phyloP scores from a whole-genome alignment of 2,797 vertebrate genomes.

The Onychomys arenicola region DNA sequence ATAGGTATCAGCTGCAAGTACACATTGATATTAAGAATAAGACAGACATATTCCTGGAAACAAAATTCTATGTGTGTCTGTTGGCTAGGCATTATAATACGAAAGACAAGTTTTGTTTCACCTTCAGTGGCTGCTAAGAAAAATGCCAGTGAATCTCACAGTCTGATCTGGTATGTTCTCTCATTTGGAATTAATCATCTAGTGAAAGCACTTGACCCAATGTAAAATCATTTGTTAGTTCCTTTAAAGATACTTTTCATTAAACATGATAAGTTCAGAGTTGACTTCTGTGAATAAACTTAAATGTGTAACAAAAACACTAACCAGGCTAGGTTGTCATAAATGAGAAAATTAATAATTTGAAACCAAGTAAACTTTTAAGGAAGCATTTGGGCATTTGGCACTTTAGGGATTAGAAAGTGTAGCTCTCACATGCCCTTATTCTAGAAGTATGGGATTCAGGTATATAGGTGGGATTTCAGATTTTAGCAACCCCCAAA shows the following conservation, averaged over 20 bases:
- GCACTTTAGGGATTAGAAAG: not conserved
- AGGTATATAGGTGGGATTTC: not conserved
- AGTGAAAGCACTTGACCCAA: slow-evolving; percentile 47
- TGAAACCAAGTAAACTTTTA: not conserved
- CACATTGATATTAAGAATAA: not conserved
- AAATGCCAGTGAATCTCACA: not conserved
- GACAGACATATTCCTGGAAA: not conserved
- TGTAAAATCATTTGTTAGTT: slow-evolving; percentile 58
- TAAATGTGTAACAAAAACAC: slow-evolving; percentile 45
- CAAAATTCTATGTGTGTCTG: not conserved
- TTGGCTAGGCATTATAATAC: not conserved
- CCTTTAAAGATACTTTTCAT: slow-evolving; percentile 28
- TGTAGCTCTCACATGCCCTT: not conserved
- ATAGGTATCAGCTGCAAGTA: not conserved
- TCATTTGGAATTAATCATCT: slow-evolving; percentile 3
- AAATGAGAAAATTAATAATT: slow-evolving; percentile 64
- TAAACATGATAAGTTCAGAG: slow-evolving; percentile 51
- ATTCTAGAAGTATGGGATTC: not conserved
- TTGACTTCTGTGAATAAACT: slow-evolving; percentile 10
- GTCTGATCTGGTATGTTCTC: not conserved
- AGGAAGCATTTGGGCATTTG: not conserved
- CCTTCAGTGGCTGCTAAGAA: not conserved
- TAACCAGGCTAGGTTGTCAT: slow-evolving; percentile 31
- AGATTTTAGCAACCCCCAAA: not conserved
- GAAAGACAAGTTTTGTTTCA: not conserved